Evolutionary conservation across 2,113 vertebrate genomes (phyloP).

Genomic region (Scomber colias): DNA sequence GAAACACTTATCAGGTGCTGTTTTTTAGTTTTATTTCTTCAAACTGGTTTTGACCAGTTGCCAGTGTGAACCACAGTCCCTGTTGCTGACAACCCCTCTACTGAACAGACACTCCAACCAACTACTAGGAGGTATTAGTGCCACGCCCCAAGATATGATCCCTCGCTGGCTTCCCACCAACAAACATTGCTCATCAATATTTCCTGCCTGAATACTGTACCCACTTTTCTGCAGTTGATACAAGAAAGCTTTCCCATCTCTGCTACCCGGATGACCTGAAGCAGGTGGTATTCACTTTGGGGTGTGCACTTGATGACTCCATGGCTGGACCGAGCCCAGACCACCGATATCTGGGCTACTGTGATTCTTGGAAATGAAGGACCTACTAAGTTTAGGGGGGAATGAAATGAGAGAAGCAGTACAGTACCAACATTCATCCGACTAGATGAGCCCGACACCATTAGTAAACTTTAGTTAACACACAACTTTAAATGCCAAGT

Average conservation of each 20-base stretch:
- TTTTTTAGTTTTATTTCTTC: neutral
- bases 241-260: constrained; percentile 5
- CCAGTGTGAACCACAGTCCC: neutral
- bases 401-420: constrained; percentile 71
- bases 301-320: constrained; percentile 67
- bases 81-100: neutral
- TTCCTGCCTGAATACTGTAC: constrained; percentile 27
- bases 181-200: neutral
- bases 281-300: constrained; percentile 65
- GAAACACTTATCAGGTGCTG: constrained; percentile 4
- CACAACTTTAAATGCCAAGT: constrained; percentile 55
- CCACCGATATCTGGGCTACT: constrained; percentile 57
- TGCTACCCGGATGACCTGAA: constrained; percentile 8
- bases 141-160: constrained; percentile 11
- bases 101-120: neutral
- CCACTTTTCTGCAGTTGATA: constrained; percentile 16
- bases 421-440: constrained; percentile 63
- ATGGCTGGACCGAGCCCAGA: constrained; percentile 49
- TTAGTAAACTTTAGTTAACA: constrained; percentile 38
- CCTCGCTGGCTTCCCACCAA: constrained; percentile 3
- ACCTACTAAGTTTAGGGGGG: constrained; percentile 76
- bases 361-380: constrained; percentile 73
- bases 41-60: neutral
- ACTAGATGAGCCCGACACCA: constrained; percentile 35
- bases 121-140: neutral